phyloP scores from a whole-genome alignment of 2,797 vertebrate species.

The Lates japonicus region DNA sequence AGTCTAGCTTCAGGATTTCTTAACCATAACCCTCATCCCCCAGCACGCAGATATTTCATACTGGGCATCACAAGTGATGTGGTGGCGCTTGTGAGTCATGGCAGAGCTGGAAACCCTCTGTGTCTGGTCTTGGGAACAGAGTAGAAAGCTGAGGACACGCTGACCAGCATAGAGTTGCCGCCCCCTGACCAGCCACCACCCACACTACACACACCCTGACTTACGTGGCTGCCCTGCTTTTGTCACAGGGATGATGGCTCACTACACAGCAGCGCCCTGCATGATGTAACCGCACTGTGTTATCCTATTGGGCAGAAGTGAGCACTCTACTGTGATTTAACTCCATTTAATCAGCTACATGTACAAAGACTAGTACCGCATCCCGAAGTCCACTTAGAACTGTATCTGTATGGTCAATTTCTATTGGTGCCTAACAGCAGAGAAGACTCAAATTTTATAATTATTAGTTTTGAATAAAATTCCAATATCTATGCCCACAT shows the following conservation, averaged over 20 bases:
- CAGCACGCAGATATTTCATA: constrained; percentile 74
- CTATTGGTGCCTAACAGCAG: neutral
- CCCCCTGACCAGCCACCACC: constrained; percentile 39
- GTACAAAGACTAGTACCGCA: neutral
- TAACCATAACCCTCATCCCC: neutral
- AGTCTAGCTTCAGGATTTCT: neutral
- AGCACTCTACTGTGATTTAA: constrained; percentile 56
- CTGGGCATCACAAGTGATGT: constrained; percentile 93
- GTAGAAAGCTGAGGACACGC: constrained; percentile 61
- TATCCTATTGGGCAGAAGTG: constrained; percentile 80
- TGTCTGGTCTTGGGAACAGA: constrained; percentile 75
- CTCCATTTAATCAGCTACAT: constrained; percentile 31
- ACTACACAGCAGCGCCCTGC: constrained; percentile 66
- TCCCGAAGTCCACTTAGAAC: constrained; percentile 26
- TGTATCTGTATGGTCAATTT: constrained; percentile 13
- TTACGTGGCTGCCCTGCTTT: constrained; percentile 78
- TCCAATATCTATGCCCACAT: too few relatives aligned
- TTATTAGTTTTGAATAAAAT: neutral
- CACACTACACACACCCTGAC: constrained; percentile 73
- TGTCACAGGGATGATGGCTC: constrained; percentile 75
- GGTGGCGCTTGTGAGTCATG: constrained; percentile 91
- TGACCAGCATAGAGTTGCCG: constrained; percentile 42
- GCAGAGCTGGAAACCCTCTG: constrained; percentile 69
- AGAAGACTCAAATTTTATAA: neutral
- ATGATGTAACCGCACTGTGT: constrained; percentile 85